These are phyloP conservation scores for Catostomus latipinnis DNA, from an alignment of 2,797 vertebrate genomes.

Conservation along the genomic window DNA sequence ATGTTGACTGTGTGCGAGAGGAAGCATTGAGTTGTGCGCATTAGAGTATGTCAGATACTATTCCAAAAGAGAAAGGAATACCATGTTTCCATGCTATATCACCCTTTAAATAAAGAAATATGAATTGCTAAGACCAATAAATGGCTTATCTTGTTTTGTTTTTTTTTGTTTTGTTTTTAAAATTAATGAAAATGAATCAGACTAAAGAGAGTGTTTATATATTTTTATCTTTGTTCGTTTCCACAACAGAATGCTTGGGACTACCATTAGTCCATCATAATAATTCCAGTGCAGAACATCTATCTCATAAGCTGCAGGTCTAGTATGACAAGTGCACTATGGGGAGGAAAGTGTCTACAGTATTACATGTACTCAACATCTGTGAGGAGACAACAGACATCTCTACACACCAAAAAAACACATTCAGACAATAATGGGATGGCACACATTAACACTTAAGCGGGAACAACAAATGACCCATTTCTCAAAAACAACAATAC, in stretches of 20 bases:
- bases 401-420: constrained; percentile 36
- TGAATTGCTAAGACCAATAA: background rate
- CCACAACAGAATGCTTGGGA: constrained; percentile 16
- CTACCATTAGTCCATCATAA: constrained; percentile 26
- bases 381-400: constrained; percentile 33
- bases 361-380: constrained; percentile 45
- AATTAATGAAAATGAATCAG: background rate
- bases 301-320: constrained; percentile 57
- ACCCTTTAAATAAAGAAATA: no score
- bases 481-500: constrained; percentile 18
- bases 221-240: constrained; percentile 41
- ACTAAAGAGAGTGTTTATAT: constrained; percentile 7
- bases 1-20: no score
- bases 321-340: constrained; percentile 51
- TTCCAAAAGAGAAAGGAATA: no score
- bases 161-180: background rate
- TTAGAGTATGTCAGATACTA: no score
- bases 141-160: background rate
- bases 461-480: constrained; percentile 50
- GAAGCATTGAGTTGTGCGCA: no score
- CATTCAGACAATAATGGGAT: constrained; percentile 49
- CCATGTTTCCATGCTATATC: no score
- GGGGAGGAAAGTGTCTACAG: constrained; percentile 53
- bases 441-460: constrained; percentile 52
- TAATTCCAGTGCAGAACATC: constrained; percentile 13